Evolutionary conservation across 2,888 invertebrate genomes (phyloP).

Genomic region (Cantharis lateralis): DNA sequence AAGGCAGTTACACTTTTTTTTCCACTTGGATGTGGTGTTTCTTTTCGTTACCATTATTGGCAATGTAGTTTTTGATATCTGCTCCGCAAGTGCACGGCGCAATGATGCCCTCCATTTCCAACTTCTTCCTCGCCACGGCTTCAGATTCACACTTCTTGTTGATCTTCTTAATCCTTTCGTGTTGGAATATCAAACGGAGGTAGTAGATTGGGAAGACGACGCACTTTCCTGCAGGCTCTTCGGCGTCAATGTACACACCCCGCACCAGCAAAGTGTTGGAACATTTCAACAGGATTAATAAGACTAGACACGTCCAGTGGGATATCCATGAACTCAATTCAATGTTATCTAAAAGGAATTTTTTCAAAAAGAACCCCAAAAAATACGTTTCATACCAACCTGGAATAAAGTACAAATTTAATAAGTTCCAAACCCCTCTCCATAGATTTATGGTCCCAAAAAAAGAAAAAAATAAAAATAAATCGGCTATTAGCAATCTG

Average conservation of each 20-base stretch:
- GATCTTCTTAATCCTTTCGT: constrained; percentile 66
- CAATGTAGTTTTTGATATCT: constrained; percentile 42
- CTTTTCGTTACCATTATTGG: constrained; percentile 23
- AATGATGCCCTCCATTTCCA: constrained; percentile 32
- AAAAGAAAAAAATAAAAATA: constrained; percentile 77
- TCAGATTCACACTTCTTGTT: constrained; percentile 38
- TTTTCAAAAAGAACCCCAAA: no score
- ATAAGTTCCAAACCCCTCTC: constrained; percentile 83
- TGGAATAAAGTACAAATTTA: constrained; percentile 79
- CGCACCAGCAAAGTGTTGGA: constrained; percentile 86
- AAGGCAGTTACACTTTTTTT: constrained; percentile 2
- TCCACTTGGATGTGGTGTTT: constrained; percentile 24
- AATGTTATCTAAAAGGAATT: constrained; percentile 62
- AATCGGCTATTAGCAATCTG: constrained; percentile 73
- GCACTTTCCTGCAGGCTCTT: constrained; percentile 80
- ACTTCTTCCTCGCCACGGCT: constrained; percentile 34
- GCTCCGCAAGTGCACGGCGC: constrained; percentile 19
- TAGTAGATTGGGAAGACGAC: constrained; percentile 85
- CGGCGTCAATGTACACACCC: constrained; percentile 87
- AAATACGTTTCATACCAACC: no score
- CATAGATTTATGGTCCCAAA: constrained; percentile 85
- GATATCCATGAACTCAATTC: constrained; percentile 82
- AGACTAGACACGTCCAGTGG: constrained; percentile 72
- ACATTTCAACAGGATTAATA: constrained; percentile 80
- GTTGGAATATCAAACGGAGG: constrained; percentile 75